A percentile compares a stretch with the other conserved stretches of the same genome.
These are phyloP conservation scores for Antheraea assamensis DNA, from an alignment of 2,888 invertebrate species.

Conservation along the genomic window DNA sequence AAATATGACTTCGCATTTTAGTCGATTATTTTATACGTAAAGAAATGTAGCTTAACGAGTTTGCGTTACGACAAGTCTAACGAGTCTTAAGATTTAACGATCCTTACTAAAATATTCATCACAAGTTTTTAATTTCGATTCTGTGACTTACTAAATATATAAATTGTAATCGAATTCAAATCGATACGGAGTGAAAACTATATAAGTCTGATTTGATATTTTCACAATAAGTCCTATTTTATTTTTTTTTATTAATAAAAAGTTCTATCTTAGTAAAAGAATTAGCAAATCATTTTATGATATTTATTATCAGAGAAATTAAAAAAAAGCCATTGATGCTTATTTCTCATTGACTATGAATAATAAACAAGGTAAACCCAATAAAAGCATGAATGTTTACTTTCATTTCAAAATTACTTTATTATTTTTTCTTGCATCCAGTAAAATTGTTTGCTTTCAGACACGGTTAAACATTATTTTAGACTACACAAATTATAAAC, in stretches of 20 bases:
- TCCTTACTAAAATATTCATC: background rate
- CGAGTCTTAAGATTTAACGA: background rate
- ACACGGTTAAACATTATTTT: background rate
- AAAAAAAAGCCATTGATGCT: background rate
- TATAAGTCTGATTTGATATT: too few relatives aligned
- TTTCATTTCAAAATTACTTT: background rate
- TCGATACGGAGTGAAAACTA: too few relatives aligned
- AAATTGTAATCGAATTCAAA: too few relatives aligned
- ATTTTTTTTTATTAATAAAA: too few relatives aligned
- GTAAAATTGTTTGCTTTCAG: background rate
- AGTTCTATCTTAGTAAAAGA: too few relatives aligned
- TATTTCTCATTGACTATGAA: background rate
- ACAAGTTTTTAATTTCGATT: too few relatives aligned
- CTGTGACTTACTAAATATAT: too few relatives aligned
- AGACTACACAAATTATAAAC: too few relatives aligned
- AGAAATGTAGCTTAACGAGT: constrained; percentile 15
- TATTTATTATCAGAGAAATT: background rate
- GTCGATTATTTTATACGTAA: constrained; percentile 26
- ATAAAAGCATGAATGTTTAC: background rate
- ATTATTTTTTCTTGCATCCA: background rate
- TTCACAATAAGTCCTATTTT: too few relatives aligned
- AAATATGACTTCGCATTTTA: constrained; percentile 37
- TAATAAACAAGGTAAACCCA: background rate
- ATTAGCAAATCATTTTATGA: background rate
- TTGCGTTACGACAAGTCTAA: background rate